phyloP scores from a whole-genome alignment of 2,888 invertebrate genomes.

The Sinohyriopsis cumingii region DNA sequence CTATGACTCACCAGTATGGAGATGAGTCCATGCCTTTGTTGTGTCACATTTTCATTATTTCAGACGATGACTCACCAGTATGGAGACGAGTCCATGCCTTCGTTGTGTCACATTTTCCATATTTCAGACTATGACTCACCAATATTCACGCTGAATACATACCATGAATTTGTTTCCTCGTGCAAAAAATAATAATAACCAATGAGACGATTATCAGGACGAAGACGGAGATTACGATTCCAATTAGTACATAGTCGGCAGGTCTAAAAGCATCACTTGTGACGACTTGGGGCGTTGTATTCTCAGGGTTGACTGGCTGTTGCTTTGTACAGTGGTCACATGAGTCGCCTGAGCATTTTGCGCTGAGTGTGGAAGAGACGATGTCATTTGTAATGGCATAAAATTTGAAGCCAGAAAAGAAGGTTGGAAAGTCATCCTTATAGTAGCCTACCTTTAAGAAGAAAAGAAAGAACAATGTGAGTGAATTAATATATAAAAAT shows the following conservation, averaged over 20 bases:
- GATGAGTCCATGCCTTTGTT: too few relatives aligned
- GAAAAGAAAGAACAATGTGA: background rate
- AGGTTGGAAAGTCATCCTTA: conserved; percentile 17
- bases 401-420: conserved; percentile 18
- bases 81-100: too few relatives aligned
- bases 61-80: too few relatives aligned
- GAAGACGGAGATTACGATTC: conserved; percentile 32
- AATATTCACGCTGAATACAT: background rate
- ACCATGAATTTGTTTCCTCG: conserved; percentile 35
- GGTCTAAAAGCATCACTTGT: conserved; percentile 22
- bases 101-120: too few relatives aligned
- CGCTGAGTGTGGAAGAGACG: background rate
- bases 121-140: too few relatives aligned
- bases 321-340: conserved; percentile 28
- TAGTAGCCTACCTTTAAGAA: conserved; percentile 34
- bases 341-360: conserved; percentile 16
- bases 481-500: too few relatives aligned
- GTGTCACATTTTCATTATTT: too few relatives aligned
- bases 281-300: conserved; percentile 11
- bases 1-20: too few relatives aligned
- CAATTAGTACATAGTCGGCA: conserved; percentile 39
- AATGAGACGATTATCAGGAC: conserved; percentile 35
- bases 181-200: conserved; percentile 30
- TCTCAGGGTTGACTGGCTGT: conserved; percentile 3
- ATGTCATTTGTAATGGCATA: conserved; percentile 18